Evolutionary conservation across 2,888 invertebrate species (phyloP).

Genomic region (Morpho deidamia): DNA sequence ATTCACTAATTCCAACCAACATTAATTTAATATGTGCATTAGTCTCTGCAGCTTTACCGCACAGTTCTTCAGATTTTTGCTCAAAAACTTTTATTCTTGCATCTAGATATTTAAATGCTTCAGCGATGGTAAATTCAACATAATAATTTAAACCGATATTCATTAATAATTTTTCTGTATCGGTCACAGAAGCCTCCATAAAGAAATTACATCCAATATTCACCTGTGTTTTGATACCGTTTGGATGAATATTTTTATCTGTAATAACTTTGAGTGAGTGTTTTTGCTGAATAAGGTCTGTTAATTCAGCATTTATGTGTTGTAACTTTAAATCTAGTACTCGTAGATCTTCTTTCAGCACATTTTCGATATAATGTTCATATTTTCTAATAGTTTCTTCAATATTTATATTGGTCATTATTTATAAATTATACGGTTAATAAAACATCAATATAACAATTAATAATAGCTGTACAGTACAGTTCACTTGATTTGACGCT

Average conservation of each 20-base stretch:
- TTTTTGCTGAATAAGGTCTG: constrained; percentile 86
- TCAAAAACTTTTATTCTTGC: constrained; percentile 82
- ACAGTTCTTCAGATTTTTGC: constrained; percentile 79
- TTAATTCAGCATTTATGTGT: constrained; percentile 80
- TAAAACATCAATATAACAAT: too few relatives aligned
- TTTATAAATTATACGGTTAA: not conserved
- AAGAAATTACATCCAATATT: constrained; percentile 92
- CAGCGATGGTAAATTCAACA: constrained; percentile 83
- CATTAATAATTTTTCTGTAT: constrained; percentile 82
- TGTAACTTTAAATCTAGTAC: constrained; percentile 79
- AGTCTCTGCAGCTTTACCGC: constrained; percentile 82
- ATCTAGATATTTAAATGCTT: constrained; percentile 85
- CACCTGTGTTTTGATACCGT: constrained; percentile 73
- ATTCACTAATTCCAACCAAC: constrained; percentile 82
- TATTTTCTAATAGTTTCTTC: constrained; percentile 61
- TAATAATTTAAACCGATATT: constrained; percentile 87
- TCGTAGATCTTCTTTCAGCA: constrained; percentile 84
- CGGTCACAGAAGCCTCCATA: constrained; percentile 85
- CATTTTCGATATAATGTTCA: constrained; percentile 88
- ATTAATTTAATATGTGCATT: constrained; percentile 89
- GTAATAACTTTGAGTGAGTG: constrained; percentile 82
- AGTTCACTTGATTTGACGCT: too few relatives aligned
- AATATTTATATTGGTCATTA: constrained; percentile 41
- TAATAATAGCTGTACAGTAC: too few relatives aligned
- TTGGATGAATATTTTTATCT: constrained; percentile 69